Percentiles rank a stretch among this genome's conserved stretches.
Conservation (phyloP, 1,140 invertebrate species). For the Drosophila sucinea region DNA sequence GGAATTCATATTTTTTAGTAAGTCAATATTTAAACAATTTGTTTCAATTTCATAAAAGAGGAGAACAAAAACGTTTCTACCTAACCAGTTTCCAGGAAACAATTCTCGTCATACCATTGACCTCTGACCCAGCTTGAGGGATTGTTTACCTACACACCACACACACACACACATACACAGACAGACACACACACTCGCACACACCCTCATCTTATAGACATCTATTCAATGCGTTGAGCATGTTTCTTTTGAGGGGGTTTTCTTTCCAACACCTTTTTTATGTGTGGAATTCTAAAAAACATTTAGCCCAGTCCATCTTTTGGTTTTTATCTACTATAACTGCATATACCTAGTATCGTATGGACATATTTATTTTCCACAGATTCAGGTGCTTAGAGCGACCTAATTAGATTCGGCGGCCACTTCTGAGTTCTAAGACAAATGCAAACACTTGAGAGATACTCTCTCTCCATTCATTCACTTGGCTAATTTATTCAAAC, state of each 20-base stretch:
- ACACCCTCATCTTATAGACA: conserved; percentile 13
- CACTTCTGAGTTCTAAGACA: conserved; percentile 47
- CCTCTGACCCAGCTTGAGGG: conserved; percentile 55
- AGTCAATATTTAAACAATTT: conserved; percentile 47
- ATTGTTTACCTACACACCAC: conserved; percentile 21
- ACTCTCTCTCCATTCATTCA: conserved; percentile 31
- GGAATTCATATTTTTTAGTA: conserved; percentile 4
- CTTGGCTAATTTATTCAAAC: conserved; percentile 71
- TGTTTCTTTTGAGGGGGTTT: conserved; percentile 21
- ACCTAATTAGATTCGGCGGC: conserved; percentile 57
- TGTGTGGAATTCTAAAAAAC: conserved; percentile 35
- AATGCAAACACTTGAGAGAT: conserved; percentile 64
- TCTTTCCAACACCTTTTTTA: conserved; percentile 60
- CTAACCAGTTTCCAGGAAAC: conserved; percentile 20
- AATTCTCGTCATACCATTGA: conserved; percentile 41
- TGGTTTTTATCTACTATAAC: conserved; percentile 19
- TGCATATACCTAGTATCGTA: conserved; percentile 20
- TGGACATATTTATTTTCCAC: conserved; percentile 13
- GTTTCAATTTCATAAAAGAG: conserved; percentile 28
- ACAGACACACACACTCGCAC: conserved; percentile 24
- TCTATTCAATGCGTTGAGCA: conserved; percentile 7
- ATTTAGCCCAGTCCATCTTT: conserved; percentile 4
- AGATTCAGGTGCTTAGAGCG: conserved; percentile 54
- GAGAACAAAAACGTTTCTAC: conserved; percentile 9
- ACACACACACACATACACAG: conserved; percentile 23